These are phyloP conservation scores for Passer domesticus DNA, from an alignment of 2,113 vertebrate genomes.

Conservation along the genomic window DNA sequence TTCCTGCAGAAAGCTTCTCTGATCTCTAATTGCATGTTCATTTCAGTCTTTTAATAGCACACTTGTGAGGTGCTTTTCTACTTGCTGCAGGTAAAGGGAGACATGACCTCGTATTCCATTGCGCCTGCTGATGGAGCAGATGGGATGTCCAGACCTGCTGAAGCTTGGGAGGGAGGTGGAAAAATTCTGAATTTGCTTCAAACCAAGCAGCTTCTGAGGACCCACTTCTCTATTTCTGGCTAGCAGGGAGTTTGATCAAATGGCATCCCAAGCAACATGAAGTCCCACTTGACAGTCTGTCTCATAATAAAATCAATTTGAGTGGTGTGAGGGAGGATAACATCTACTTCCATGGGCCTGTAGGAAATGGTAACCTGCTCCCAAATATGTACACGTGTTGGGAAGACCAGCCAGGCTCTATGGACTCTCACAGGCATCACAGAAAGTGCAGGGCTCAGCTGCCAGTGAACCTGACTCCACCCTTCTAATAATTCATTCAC, in stretches of 20 bases:
- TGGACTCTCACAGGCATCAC: background rate
- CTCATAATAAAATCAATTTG: background rate
- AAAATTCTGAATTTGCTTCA: background rate
- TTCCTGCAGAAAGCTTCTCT: constrained; percentile 21
- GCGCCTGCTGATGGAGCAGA: background rate
- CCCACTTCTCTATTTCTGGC: background rate
- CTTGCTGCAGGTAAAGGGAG: constrained; percentile 10
- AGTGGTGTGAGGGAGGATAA: background rate
- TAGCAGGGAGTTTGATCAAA: background rate
- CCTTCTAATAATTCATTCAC: background rate
- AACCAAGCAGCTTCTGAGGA: background rate
- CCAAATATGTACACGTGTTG: accelerated
- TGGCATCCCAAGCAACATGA: background rate
- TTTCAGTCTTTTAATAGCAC: background rate
- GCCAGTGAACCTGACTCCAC: background rate
- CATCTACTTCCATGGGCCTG: background rate
- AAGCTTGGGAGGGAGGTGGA: background rate
- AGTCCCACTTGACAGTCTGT: background rate
- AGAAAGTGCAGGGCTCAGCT: background rate
- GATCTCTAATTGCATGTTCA: constrained; percentile 48
- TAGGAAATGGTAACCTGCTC: background rate
- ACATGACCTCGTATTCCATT: accelerated
- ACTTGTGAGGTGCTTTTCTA: background rate
- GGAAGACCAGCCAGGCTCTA: background rate
- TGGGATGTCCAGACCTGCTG: background rate